Percentiles rank a stretch among this genome's conserved stretches.
phyloP scores from a whole-genome alignment of 2,888 invertebrate genomes.

The Aspidiotus destructor region DNA sequence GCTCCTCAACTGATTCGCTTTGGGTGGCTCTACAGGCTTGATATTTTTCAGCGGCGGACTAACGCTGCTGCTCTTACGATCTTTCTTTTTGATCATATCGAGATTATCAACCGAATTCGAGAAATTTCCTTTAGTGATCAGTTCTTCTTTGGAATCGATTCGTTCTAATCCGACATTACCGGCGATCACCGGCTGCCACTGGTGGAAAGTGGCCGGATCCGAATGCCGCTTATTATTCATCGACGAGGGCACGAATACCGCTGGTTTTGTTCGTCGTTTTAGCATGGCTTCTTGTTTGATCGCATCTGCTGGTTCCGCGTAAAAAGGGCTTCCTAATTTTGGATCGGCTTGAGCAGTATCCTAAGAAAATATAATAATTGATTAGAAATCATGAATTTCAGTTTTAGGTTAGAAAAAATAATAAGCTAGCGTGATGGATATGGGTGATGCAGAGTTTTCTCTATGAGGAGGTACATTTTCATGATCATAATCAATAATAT shows the following conservation, averaged over 20 bases:
- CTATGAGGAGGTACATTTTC: too few relatives aligned
- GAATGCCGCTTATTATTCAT: slow-evolving; percentile 43
- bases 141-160: slow-evolving; percentile 42
- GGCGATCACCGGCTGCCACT: slow-evolving; percentile 40
- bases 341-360: slow-evolving; percentile 21
- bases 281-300: slow-evolving; percentile 44
- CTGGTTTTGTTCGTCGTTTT: slow-evolving; percentile 18
- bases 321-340: slow-evolving; percentile 75
- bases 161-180: slow-evolving; percentile 42
- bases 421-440: too few relatives aligned
- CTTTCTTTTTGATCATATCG: slow-evolving; percentile 41
- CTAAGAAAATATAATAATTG: slow-evolving; percentile 3
- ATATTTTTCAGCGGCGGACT: slow-evolving; percentile 49
- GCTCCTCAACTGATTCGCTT: slow-evolving; percentile 43
- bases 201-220: slow-evolving; percentile 44
- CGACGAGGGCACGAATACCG: slow-evolving; percentile 10
- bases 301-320: slow-evolving; percentile 81
- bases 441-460: too few relatives aligned
- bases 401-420: neutral
- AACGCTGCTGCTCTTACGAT: slow-evolving; percentile 36
- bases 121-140: slow-evolving; percentile 39
- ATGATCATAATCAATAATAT: too few relatives aligned
- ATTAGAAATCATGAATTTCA: neutral
- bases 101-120: slow-evolving; percentile 64
- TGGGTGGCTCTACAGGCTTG: slow-evolving; percentile 62